Conservation (phyloP, 2,888 invertebrate species). For the Apantesis nais region DNA sequence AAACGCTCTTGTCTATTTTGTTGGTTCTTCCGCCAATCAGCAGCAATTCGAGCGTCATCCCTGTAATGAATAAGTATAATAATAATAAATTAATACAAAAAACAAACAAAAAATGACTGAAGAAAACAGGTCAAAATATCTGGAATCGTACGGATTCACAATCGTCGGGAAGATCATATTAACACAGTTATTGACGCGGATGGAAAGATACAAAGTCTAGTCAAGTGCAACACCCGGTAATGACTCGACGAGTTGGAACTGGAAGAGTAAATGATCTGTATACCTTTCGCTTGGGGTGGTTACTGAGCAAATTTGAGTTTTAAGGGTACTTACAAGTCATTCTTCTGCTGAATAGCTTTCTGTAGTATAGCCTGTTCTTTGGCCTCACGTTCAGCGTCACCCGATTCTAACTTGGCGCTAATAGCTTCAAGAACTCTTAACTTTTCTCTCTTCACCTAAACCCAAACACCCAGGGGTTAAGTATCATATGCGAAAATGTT, state of each 20-base stretch:
- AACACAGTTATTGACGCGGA: not conserved
- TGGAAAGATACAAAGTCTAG: too few relatives aligned
- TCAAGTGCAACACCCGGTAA: not conserved
- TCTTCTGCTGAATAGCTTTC: conserved; percentile 79
- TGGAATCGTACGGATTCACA: not conserved
- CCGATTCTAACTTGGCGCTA: conserved; percentile 71
- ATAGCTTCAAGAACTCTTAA: conserved; percentile 74
- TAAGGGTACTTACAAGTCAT: conserved; percentile 58
- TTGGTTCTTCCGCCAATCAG: conserved; percentile 55
- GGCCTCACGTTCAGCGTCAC: conserved; percentile 70
- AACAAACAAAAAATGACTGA: not conserved
- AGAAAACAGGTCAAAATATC: not conserved
- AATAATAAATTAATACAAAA: not conserved
- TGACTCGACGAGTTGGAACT: not conserved
- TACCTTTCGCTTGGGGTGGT: not conserved
- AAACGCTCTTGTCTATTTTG: conserved; percentile 59
- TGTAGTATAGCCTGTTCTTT: conserved; percentile 78
- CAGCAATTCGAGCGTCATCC: conserved; percentile 62
- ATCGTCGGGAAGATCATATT: not conserved
- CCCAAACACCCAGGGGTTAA: not conserved
- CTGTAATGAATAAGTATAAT: conserved; percentile 48
- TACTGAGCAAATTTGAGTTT: not conserved
- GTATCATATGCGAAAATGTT: not conserved
- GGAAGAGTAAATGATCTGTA: not conserved
- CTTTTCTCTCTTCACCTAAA: conserved; percentile 70